Conservation (phyloP, 2,888 invertebrate species). For the Auanema freiburgensis region DNA sequence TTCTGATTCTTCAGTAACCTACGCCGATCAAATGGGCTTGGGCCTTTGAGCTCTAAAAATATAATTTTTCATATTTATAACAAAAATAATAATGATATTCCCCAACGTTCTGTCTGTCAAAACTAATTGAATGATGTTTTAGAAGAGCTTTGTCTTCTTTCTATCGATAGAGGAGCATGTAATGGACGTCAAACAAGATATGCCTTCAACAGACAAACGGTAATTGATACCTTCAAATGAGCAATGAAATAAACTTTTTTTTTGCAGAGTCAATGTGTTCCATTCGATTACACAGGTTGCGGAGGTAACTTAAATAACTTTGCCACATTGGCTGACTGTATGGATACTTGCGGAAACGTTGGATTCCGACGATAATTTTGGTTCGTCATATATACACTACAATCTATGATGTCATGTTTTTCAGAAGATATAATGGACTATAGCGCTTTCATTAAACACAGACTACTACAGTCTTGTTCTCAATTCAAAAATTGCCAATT, state of each 20-base stretch:
- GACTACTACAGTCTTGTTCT: background rate
- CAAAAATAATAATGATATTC: no score
- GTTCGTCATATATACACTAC: conserved; percentile 3
- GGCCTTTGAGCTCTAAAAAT: no score
- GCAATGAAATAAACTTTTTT: conserved; percentile 4
- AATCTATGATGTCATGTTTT: no score
- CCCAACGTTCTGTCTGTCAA: no score
- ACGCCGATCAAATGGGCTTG: no score
- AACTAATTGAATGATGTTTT: conserved; percentile 21
- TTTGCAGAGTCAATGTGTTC: conserved; percentile 59
- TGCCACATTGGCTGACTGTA: conserved; percentile 56
- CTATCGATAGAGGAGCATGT: conserved; percentile 62
- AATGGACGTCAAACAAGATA: conserved; percentile 60
- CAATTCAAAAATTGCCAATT: conserved; percentile 4
- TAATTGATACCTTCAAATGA: conserved; percentile 20
- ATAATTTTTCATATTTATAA: no score
- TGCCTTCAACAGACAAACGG: conserved; percentile 60
- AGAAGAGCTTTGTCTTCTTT: conserved; percentile 61
- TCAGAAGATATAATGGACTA: no score
- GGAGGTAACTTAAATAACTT: conserved; percentile 64
- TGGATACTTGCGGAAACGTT: conserved; percentile 57
- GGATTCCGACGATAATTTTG: conserved; percentile 45
- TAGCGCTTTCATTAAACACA: no score
- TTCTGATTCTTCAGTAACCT: no score
- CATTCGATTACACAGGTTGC: conserved; percentile 63